Base-by-base conservation (phyloP, 2,888 invertebrate species). In the Chalcosyrphus nemorum region DNA sequence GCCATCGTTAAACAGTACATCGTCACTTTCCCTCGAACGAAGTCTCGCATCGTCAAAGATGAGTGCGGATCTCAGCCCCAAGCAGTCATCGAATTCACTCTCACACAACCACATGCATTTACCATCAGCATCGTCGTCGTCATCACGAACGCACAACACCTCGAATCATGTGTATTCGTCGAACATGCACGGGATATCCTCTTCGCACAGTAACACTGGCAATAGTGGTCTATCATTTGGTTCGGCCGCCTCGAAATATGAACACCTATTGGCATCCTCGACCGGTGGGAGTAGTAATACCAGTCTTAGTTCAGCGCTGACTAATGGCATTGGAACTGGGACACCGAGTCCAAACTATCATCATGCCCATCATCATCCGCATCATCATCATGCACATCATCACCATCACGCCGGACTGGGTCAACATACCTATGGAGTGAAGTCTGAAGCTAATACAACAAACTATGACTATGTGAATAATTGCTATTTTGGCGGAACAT, bases 381-480 rank as follows among this genome's bases (percentile, higher is more conserved):
- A 89, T 65, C 87, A 88, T 2, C 90, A 89, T 61, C 89, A 88
- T 29, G 87, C 88, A 0, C 89, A 89, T 78, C 89, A 89, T 72
- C 89, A 89, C 43, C 82, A 89, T 21, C 90, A 89, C 56, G 81
- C 87, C 11, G 86, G 87, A 6, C 76, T 87, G 41, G 84, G 86
- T 1, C 88, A 88, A 38, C 88, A 88, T 75, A 89, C 90, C 0
- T 89, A 89, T 6, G 89, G 88, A 29, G 90, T 92, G 13, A 92
- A 92, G 86, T 90, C 92, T 38, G 92, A 92, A 87, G 86, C 90
- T 17, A 92, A 89, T 84, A 88, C 90, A 75, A 89, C 90, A 35
- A 91, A 91, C 76, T 92, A 91, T 72, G 92, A 92, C 82, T 92
- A 92, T 84, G 91, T 91, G 86, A 92, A 91, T 77, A 92, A 92